A percentile compares a stretch with the other conserved stretches of the same genome.
phyloP scores from a whole-genome alignment of 2,797 vertebrate species.

The Adelosebastes latens region DNA sequence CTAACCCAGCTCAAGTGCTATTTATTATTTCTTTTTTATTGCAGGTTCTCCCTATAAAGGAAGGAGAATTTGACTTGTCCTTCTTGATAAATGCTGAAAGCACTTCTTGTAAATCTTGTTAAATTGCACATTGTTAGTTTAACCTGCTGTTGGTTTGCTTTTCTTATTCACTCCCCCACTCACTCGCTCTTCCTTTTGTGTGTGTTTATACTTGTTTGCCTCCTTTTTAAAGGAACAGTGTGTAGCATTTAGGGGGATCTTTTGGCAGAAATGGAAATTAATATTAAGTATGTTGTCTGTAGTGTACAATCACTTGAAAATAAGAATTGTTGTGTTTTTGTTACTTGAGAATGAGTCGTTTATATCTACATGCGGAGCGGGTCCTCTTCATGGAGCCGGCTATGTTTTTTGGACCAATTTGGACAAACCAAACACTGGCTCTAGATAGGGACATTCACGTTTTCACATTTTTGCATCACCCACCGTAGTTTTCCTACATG shows the following conservation, averaged over 20 bases:
- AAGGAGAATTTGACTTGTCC: not conserved
- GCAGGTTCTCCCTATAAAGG: not conserved
- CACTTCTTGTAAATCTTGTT: not conserved
- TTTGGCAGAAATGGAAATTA: not conserved
- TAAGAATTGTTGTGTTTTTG: too few species aligned
- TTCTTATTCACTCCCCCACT: not conserved
- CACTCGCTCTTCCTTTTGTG: not conserved
- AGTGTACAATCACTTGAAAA: too few species aligned
- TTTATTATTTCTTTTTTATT: slow-evolving; percentile 32
- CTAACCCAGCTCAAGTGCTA: not conserved
- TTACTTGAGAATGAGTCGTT: too few species aligned
- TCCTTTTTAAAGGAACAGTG: not conserved
- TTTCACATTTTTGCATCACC: too few species aligned
- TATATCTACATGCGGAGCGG: too few species aligned
- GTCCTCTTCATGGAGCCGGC: too few species aligned
- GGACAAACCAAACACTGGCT: too few species aligned
- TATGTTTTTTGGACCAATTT: too few species aligned
- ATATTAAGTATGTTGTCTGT: not conserved
- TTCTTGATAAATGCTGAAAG: slow-evolving; percentile 7
- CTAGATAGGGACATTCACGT: too few species aligned
- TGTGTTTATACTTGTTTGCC: not conserved
- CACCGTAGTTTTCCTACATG: too few species aligned
- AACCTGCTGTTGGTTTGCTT: not conserved
- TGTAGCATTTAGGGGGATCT: too few species aligned
- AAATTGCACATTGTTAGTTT: not conserved